Evolutionary conservation across 2,888 invertebrate genomes (phyloP).

Genomic region (Silvanus unidentatus): DNA sequence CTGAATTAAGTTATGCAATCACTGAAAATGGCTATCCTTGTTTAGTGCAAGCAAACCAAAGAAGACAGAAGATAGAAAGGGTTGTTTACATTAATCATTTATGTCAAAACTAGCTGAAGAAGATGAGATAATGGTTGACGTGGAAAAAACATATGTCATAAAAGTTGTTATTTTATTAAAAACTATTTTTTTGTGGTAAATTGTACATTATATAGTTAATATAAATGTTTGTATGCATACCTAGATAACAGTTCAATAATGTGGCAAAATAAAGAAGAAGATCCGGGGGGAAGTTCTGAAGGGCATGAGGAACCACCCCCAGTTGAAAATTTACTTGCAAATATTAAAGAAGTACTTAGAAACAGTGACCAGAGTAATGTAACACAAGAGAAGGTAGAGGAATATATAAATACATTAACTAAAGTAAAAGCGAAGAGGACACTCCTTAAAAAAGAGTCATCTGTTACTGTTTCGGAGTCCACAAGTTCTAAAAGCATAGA

Average conservation of each 20-base stretch:
- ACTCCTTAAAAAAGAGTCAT: constrained; percentile 30
- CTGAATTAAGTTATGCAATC: too few species aligned
- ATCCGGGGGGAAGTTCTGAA: constrained; percentile 28
- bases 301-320: constrained; percentile 29
- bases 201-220: too few species aligned
- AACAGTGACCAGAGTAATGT: constrained; percentile 43
- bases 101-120: too few species aligned
- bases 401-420: constrained; percentile 43
- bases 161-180: too few species aligned
- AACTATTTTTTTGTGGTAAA: too few species aligned
- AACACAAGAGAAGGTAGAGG: constrained; percentile 44
- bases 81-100: too few species aligned
- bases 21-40: too few species aligned
- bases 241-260: constrained; percentile 22
- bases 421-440: constrained; percentile 41
- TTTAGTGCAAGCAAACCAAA: too few species aligned
- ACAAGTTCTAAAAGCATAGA: constrained; percentile 38
- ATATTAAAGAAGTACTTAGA: constrained; percentile 45
- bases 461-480: constrained; percentile 16
- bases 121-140: too few species aligned
- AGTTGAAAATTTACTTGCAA: constrained; percentile 41
- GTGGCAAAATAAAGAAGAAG: constrained; percentile 40
- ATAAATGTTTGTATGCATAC: too few species aligned
- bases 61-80: too few species aligned
- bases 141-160: too few species aligned